Conservation (phyloP, 2,888 invertebrate species). For the Cordilura impudica region DNA sequence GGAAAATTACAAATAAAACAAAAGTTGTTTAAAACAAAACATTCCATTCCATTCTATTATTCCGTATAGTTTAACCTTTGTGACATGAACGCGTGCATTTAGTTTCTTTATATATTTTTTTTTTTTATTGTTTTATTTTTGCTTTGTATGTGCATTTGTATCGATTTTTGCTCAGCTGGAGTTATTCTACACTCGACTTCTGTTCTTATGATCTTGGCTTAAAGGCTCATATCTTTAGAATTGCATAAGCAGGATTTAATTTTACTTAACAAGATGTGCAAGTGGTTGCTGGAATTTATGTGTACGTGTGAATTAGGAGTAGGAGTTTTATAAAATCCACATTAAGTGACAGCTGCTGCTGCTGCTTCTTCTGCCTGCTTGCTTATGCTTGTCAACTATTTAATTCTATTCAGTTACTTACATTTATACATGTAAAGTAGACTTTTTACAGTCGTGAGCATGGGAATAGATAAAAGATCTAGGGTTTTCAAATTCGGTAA, state of each 20-base stretch:
- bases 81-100: background rate
- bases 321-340: slow-evolving; percentile 43
- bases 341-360: slow-evolving; percentile 60
- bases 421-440: background rate
- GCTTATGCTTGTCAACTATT: slow-evolving; percentile 60
- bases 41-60: background rate
- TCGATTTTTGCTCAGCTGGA: slow-evolving; percentile 49
- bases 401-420: slow-evolving; percentile 6
- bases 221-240: slow-evolving; percentile 52
- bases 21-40: slow-evolving; percentile 27
- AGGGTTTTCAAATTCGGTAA: background rate
- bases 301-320: slow-evolving; percentile 1
- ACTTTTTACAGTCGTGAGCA: background rate
- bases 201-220: slow-evolving; percentile 60
- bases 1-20: slow-evolving; percentile 4
- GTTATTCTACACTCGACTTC: slow-evolving; percentile 54
- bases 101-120: background rate
- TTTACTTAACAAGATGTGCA: slow-evolving; percentile 51
- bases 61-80: slow-evolving; percentile 13
- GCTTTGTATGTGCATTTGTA: slow-evolving; percentile 12
- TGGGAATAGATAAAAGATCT: background rate
- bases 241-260: slow-evolving; percentile 58
- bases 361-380: slow-evolving; percentile 13
- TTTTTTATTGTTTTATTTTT: background rate
- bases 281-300: slow-evolving; percentile 16